Conservation (phyloP, 2,113 vertebrate species). For the Arvicanthis niloticus region DNA sequence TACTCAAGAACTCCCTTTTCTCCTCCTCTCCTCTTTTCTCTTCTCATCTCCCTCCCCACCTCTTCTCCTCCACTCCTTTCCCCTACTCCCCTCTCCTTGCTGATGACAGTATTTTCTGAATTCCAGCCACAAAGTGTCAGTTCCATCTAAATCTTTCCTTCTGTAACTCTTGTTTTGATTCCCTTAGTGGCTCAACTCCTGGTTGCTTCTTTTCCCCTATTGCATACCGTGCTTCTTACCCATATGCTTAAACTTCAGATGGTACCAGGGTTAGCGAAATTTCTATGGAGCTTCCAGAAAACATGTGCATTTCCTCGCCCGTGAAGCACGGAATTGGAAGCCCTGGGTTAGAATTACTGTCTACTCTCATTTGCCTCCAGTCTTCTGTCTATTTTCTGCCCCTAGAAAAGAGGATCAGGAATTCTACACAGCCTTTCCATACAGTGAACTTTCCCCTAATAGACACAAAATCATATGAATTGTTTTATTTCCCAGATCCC, state of each 20-base stretch:
- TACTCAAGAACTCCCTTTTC: not conserved
- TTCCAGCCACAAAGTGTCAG: slow-evolving; percentile 1
- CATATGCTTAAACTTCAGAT: slow-evolving; percentile 32
- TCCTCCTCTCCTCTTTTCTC: not conserved
- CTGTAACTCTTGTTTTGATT: not conserved
- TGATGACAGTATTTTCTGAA: slow-evolving; percentile 15
- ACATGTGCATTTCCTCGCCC: not conserved
- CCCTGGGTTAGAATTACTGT: not conserved
- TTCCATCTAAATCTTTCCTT: slow-evolving; percentile 30
- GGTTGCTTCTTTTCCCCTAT: not conserved
- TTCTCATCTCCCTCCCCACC: fast-evolving
- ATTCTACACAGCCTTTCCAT: slow-evolving; percentile 9
- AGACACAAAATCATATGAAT: slow-evolving; percentile 27
- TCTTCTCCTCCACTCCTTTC: not conserved
- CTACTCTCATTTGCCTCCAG: not conserved
- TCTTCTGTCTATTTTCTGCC: slow-evolving; percentile 50
- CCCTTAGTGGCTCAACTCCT: not conserved
- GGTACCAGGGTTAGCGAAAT: slow-evolving; percentile 43
- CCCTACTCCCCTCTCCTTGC: not conserved
- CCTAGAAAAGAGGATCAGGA: slow-evolving; percentile 28
- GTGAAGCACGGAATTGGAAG: slow-evolving; percentile 11
- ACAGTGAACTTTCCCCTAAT: slow-evolving; percentile 31
- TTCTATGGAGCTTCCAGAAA: not conserved
- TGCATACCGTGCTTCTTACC: not conserved
- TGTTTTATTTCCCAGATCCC: slow-evolving; percentile 51